phyloP scores from a whole-genome alignment of 2,797 vertebrate genomes.

The Lutjanus campechanus region DNA sequence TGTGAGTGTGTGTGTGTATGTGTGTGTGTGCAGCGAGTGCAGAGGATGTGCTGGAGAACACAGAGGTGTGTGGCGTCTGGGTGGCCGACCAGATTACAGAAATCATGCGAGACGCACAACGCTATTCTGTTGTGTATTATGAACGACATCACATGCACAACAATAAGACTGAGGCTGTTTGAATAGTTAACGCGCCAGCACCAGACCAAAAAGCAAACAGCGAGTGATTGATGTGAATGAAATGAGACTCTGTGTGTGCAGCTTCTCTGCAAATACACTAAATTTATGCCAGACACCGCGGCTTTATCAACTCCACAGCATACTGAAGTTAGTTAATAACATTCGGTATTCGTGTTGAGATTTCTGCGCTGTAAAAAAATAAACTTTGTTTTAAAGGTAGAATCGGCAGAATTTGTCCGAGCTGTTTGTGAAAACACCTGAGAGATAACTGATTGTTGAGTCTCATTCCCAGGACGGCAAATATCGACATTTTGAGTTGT shows the following conservation, averaged over 20 bases:
- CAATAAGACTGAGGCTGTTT: conserved; percentile 30
- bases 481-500: too few relatives aligned
- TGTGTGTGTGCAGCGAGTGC: conserved; percentile 19
- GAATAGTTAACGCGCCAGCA: conserved; percentile 53
- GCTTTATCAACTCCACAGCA: conserved; percentile 46
- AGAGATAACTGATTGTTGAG: too few relatives aligned
- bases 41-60: conserved; percentile 37
- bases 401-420: too few relatives aligned
- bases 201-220: conserved; percentile 48
- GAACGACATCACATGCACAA: conserved; percentile 23
- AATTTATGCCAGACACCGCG: conserved; percentile 38
- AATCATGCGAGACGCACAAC: conserved; percentile 4
- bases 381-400: too few relatives aligned
- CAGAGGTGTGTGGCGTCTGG: conserved; percentile 20
- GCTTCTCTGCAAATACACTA: conserved; percentile 51
- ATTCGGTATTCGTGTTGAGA: conserved; percentile 44
- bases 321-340: conserved; percentile 42
- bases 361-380: conserved; percentile 15
- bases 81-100: conserved; percentile 35
- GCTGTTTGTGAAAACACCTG: too few relatives aligned
- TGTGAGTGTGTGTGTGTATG: conserved; percentile 1
- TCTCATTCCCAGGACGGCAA: too few relatives aligned
- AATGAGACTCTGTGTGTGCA: conserved; percentile 43
- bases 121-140: conserved; percentile 16
- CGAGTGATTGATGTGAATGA: conserved; percentile 55